These are phyloP conservation scores for Zaprionus obscuricornis DNA, from an alignment of 2,888 invertebrate species.

Conservation along the genomic window DNA sequence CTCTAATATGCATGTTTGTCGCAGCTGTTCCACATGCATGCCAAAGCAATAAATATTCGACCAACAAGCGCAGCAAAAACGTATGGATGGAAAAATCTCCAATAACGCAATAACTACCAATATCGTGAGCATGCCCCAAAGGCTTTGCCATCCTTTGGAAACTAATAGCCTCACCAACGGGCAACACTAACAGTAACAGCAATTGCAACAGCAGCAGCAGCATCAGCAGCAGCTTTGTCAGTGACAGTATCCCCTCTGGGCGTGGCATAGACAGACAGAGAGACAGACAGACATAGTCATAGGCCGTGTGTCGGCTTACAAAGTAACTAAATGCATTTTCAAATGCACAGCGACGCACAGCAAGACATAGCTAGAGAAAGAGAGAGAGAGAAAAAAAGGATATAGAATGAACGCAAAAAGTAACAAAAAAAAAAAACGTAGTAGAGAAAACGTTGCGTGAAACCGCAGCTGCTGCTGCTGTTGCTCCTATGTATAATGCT, in stretches of 20 bases:
- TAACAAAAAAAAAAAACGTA: slow-evolving; percentile 8
- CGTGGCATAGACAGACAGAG: too few species aligned
- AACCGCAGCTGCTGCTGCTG: slow-evolving; percentile 68
- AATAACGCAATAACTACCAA: slow-evolving; percentile 79
- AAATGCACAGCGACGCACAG: slow-evolving; percentile 53
- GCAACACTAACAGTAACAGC: background rate
- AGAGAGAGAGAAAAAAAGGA: slow-evolving; percentile 35
- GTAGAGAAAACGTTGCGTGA: slow-evolving; percentile 57
- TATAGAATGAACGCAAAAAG: background rate
- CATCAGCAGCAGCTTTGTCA: slow-evolving; percentile 18
- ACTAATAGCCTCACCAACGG: slow-evolving; percentile 53
- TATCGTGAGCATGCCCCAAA: slow-evolving; percentile 61
- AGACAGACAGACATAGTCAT: slow-evolving; percentile 30
- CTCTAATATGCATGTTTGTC: slow-evolving; percentile 80
- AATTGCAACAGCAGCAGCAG: background rate
- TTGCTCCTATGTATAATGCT: background rate
- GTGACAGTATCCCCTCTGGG: slow-evolving; percentile 26
- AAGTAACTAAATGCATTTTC: slow-evolving; percentile 78
- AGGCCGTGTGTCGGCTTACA: slow-evolving; percentile 66
- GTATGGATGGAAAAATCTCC: slow-evolving; percentile 71
- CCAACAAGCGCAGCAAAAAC: too few species aligned
- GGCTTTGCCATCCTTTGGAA: slow-evolving; percentile 43
- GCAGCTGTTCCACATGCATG: slow-evolving; percentile 76
- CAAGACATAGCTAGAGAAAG: too few species aligned
- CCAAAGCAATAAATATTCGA: slow-evolving; percentile 78